These are phyloP conservation scores for Morone saxatilis DNA, from an alignment of 2,113 vertebrate genomes.

Conservation along the genomic window DNA sequence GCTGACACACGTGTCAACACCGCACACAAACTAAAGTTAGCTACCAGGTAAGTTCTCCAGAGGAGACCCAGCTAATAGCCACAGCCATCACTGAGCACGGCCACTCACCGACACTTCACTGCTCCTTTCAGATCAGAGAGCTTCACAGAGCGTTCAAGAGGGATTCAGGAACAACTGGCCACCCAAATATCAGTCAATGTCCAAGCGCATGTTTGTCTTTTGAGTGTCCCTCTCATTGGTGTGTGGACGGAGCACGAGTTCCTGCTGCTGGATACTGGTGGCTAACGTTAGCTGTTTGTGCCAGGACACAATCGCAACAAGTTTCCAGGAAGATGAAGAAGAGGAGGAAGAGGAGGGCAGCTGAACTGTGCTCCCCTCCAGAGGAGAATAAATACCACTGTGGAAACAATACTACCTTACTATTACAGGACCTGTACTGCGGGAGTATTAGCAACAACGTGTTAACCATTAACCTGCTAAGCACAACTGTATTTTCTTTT, in stretches of 20 bases:
- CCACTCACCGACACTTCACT: slow-evolving; percentile 70
- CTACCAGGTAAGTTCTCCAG: slow-evolving; percentile 5
- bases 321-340: slow-evolving; percentile 30
- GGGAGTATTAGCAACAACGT: too few species aligned
- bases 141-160: slow-evolving; percentile 7
- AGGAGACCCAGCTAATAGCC: slow-evolving; percentile 35
- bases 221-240: slow-evolving; percentile 57
- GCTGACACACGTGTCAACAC: not conserved
- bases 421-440: not conserved
- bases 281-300: slow-evolving; percentile 54
- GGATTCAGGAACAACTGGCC: slow-evolving; percentile 2
- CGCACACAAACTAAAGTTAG: not conserved
- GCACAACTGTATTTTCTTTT: too few species aligned
- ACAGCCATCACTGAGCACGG: slow-evolving; percentile 16
- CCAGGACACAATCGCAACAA: slow-evolving; percentile 68
- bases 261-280: slow-evolving; percentile 31
- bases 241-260: slow-evolving; percentile 64
- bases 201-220: slow-evolving; percentile 67
- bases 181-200: slow-evolving; percentile 51
- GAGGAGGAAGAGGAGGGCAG: slow-evolving; percentile 43
- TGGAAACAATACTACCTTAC: not conserved
- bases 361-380: not conserved
- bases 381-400: not conserved
- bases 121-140: slow-evolving; percentile 43
- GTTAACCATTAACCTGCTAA: too few species aligned